Base-by-base conservation (phyloP, 1,140 invertebrate genomes). In the Aphelinus certus region DNA sequence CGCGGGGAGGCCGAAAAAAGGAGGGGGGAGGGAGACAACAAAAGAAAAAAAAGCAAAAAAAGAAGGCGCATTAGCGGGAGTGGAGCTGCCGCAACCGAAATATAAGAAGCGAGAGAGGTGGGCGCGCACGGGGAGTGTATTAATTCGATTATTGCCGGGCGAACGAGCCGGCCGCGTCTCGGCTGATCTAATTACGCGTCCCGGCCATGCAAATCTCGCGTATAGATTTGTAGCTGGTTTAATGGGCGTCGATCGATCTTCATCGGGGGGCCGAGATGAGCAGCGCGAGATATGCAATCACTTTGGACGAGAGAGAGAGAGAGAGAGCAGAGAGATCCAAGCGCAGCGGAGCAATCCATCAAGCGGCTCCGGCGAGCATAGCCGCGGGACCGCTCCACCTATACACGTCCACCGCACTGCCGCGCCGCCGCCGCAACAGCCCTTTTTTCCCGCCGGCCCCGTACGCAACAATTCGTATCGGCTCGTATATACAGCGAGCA, bases 241-340 rank as follows among this genome's bases (percentile, higher is more conserved):
- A 81, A 81, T 80, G 79, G 80, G 77, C 76, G 75, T 80, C 82
- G 79, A 84, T 84, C 80, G 81, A 83, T 84, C 79, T 81, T 82
- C 82, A 84, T 83, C 80, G 78, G 76, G 79, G 80, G 79, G 80
- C 81, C 78, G 76, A 83, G 83, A 84, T 84, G 81, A 83, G 80
- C 79, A 79, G 75, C 77, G 75, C 77, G 76, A 80, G 82, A 83
- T 84, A 84, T 84, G 82, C 81, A 83, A 84, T 83, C 81, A 83
- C 82, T 84, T 80, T 80, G 80, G 78, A 79, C 78, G 78, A 79
- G 77, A 80, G 79, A 78, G 79, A 74, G 79, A 79, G 81, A 26
- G 26, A 26, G 26, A 26, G 26, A 26, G 26, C 26, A 26, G 26
- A 26, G 26, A 26, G 26, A 26, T 26, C 26, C 26, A 26, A 26